These are phyloP conservation scores for Neosalanx taihuensis DNA, from an alignment of 2,797 vertebrate genomes.

Conservation along the genomic window DNA sequence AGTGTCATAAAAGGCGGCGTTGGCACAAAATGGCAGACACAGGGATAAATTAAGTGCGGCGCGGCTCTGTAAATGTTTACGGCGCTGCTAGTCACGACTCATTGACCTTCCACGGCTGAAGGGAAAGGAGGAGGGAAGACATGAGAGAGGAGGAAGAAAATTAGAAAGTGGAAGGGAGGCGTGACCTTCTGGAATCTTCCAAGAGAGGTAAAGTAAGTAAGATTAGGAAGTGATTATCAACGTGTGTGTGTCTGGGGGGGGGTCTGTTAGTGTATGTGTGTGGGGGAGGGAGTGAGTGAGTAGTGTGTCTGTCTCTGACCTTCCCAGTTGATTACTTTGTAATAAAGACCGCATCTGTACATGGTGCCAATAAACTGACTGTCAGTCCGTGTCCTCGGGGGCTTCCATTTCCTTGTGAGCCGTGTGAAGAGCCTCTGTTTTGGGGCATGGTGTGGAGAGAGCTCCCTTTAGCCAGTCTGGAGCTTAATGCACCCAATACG, in stretches of 20 bases:
- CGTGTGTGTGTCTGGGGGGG: slow-evolving; percentile 3
- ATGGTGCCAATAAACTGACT: slow-evolving; percentile 15
- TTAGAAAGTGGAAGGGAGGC: too few species aligned
- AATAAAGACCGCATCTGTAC: slow-evolving; percentile 17
- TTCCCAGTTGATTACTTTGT: neutral
- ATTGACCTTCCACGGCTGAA: slow-evolving; percentile 4
- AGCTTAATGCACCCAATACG: slow-evolving; percentile 25
- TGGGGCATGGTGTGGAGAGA: slow-evolving; percentile 29
- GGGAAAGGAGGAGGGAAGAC: too few species aligned
- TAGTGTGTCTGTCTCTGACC: slow-evolving; percentile 14
- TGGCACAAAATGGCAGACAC: slow-evolving; percentile 12
- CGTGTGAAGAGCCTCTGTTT: slow-evolving; percentile 6
- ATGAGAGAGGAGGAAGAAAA: too few species aligned
- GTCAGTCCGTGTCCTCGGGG: neutral
- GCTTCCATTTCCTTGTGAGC: neutral
- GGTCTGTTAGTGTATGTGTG: neutral
- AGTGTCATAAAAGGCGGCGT: slow-evolving; percentile 20
- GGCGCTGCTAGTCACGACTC: slow-evolving; percentile 37
- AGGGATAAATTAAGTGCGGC: slow-evolving; percentile 44
- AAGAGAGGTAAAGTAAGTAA: too few species aligned
- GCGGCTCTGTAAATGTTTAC: slow-evolving; percentile 48
- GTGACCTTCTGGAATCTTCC: too few species aligned
- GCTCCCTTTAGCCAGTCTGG: neutral
- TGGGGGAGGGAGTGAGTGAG: slow-evolving; percentile 3
- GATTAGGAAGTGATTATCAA: too few species aligned